These are phyloP conservation scores for Australoheros facetus DNA, from an alignment of 2,797 vertebrate species.

Conservation along the genomic window DNA sequence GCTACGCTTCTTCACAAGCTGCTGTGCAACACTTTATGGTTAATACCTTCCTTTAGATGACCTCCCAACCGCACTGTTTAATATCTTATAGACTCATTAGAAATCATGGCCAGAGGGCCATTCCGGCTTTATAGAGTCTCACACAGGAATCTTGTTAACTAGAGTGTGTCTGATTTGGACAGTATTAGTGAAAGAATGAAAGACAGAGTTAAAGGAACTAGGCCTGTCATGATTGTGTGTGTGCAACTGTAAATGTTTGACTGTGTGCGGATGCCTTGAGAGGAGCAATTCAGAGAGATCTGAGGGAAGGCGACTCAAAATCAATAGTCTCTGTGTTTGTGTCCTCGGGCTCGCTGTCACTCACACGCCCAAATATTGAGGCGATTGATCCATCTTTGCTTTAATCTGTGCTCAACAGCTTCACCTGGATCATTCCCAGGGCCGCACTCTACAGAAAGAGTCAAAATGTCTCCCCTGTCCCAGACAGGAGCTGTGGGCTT, in stretches of 20 bases:
- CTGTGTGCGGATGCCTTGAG: constrained; percentile 20
- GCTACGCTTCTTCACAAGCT: constrained; percentile 2
- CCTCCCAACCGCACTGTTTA: constrained; percentile 38
- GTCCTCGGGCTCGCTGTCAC: constrained; percentile 53
- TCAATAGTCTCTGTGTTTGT: constrained; percentile 63
- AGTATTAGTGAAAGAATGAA: background rate
- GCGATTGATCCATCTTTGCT: constrained; percentile 57
- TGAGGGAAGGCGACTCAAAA: constrained; percentile 65
- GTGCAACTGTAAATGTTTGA: constrained; percentile 30
- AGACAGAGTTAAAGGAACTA: constrained; percentile 3
- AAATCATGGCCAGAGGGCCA: constrained; percentile 34
- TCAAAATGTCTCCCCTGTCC: constrained; percentile 5
- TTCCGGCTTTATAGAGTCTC: constrained; percentile 33
- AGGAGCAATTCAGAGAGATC: constrained; percentile 39
- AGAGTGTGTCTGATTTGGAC: background rate
- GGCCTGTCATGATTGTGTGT: background rate
- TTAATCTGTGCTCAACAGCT: constrained; percentile 58
- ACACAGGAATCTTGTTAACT: constrained; percentile 38
- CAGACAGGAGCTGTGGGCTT: constrained; percentile 2
- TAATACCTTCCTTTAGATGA: constrained; percentile 44
- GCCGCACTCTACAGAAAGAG: background rate
- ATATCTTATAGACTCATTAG: constrained; percentile 41
- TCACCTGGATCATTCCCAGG: constrained; percentile 73
- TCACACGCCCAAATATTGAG: constrained; percentile 32
- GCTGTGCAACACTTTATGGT: constrained; percentile 37